Percentiles rank a stretch among this genome's conserved stretches.
Conservation (phyloP, 1,140 invertebrate genomes). For the Neuroterus valhalla region DNA sequence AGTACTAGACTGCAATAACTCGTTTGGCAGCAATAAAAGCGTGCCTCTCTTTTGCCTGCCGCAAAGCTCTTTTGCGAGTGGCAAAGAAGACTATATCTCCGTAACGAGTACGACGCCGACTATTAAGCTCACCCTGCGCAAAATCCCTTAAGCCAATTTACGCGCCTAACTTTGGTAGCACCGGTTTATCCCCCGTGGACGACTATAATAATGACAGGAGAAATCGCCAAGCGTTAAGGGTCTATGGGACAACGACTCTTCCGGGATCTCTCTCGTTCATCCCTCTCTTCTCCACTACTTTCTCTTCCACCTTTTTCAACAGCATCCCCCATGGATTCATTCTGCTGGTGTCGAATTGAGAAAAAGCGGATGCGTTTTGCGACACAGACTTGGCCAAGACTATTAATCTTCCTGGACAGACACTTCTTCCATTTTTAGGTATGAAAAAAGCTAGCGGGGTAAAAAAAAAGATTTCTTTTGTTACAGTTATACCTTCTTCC, state of each 20-base stretch:
- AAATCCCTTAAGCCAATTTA: constrained; percentile 70
- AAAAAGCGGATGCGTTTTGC: neutral
- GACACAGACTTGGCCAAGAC: neutral
- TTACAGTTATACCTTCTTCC: no score
- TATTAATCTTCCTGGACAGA: neutral
- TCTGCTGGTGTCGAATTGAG: neutral
- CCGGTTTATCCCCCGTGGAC: constrained; percentile 51
- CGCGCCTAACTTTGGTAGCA: constrained; percentile 60
- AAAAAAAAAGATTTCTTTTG: no score
- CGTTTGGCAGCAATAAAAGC: no score
- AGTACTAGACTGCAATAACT: no score
- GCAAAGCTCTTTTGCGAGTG: constrained; percentile 24
- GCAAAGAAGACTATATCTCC: constrained; percentile 36
- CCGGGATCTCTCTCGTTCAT: constrained; percentile 32
- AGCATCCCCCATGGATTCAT: neutral
- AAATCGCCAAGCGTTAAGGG: constrained; percentile 40
- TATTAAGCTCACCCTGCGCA: constrained; percentile 58
- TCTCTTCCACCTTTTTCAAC: constrained; percentile 10
- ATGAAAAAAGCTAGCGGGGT: neutral
- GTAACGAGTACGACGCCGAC: constrained; percentile 47
- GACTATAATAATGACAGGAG: constrained; percentile 50
- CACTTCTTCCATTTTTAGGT: neutral
- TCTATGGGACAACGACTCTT: constrained; percentile 4
- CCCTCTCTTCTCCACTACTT: constrained; percentile 19
- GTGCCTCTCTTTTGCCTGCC: no score